These are phyloP conservation scores for Quadroppia sp. DNA, from an alignment of 2,888 invertebrate species.

Conservation along the genomic window DNA sequence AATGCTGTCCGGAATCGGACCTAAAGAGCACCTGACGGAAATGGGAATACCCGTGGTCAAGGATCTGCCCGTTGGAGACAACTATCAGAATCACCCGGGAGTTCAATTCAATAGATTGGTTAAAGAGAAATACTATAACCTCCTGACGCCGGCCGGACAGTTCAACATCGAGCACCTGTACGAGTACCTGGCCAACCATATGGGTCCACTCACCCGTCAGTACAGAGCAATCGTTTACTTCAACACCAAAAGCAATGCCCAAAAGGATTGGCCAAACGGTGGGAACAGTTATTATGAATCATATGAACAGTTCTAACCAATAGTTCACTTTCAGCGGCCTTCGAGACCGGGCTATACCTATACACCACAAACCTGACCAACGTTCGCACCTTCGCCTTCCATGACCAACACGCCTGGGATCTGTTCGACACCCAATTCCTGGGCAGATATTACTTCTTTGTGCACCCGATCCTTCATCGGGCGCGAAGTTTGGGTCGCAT, in stretches of 20 bases:
- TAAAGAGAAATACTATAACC: background rate
- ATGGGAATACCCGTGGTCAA: background rate
- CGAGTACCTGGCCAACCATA: background rate
- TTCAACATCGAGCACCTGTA: background rate
- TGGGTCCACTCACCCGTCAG: background rate
- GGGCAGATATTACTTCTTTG: background rate
- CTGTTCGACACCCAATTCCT: background rate
- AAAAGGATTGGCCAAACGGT: conserved; percentile 6
- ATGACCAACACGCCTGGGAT: background rate
- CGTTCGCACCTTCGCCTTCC: background rate
- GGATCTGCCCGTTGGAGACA: background rate
- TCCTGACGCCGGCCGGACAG: too few species aligned
- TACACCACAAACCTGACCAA: background rate
- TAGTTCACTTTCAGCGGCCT: background rate
- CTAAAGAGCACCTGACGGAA: background rate
- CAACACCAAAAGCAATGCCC: background rate
- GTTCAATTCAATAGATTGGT: background rate
- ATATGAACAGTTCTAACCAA: too few species aligned
- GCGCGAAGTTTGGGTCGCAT: background rate
- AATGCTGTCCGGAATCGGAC: conserved; percentile 3
- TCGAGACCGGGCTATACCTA: background rate
- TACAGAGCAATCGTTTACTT: background rate
- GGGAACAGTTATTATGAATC: background rate
- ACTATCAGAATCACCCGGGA: background rate
- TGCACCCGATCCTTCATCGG: background rate